These are phyloP conservation scores for Agrypnia vestita DNA, from an alignment of 1,140 invertebrate species.

Conservation along the genomic window DNA sequence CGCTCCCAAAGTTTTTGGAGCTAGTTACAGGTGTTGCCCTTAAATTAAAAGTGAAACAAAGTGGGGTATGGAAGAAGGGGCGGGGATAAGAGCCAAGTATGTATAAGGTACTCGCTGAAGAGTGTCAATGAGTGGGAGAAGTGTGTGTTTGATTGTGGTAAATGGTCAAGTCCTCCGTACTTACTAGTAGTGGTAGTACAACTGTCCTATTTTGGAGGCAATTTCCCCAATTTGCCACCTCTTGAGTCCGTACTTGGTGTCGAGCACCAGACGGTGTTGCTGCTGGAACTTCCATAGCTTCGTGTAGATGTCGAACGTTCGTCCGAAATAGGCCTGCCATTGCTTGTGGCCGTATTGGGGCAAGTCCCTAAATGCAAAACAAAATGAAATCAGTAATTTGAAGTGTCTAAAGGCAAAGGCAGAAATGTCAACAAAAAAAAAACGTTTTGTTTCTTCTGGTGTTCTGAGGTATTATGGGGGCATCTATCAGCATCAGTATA, in stretches of 20 bases:
- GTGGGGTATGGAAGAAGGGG: too few relatives aligned
- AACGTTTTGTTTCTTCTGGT: too few relatives aligned
- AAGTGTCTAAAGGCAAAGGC: too few relatives aligned
- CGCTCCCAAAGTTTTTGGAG: too few relatives aligned
- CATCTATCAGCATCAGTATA: too few relatives aligned
- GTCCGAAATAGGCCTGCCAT: conserved; percentile 98
- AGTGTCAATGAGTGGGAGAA: background rate
- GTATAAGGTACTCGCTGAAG: too few relatives aligned
- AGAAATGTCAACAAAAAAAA: too few relatives aligned
- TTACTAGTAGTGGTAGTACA: conserved; percentile 99
- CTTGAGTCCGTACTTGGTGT: conserved; percentile 96
- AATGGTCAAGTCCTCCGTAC: conserved; percentile 65
- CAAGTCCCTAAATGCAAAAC: conserved; percentile 81
- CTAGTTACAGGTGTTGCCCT: too few relatives aligned
- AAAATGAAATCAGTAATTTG: background rate
- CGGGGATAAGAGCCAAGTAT: too few relatives aligned
- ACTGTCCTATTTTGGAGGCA: conserved; percentile 98
- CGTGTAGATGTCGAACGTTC: conserved; percentile 98
- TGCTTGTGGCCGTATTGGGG: conserved; percentile 98
- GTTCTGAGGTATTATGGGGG: too few relatives aligned
- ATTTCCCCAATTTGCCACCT: conserved; percentile 99
- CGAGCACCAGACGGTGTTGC: conserved; percentile 93
- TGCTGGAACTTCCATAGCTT: conserved; percentile 99
- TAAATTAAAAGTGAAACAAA: too few relatives aligned
- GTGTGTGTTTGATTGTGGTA: background rate